Evolutionary conservation across 37 sponge, comb jelly and placozoan species (phyloP).

Genomic region (Lycopodina hypogea): DNA sequence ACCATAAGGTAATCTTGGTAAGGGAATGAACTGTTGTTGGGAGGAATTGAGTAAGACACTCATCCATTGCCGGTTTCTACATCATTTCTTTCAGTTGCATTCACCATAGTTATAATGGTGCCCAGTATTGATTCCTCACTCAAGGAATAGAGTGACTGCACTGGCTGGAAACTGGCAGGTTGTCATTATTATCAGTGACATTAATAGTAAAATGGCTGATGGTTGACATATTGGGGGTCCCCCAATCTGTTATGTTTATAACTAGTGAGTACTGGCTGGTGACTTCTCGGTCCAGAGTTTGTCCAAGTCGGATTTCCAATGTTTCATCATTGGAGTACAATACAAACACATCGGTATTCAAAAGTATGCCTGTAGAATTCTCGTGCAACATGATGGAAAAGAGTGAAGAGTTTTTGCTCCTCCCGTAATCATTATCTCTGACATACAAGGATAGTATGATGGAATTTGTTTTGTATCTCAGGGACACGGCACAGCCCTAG

Average conservation of each 20-base stretch:
- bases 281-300: constrained; percentile 42
- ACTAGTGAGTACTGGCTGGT: constrained; percentile 27
- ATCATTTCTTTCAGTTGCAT: constrained; percentile 34
- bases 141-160: not conserved
- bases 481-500: not conserved
- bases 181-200: constrained; percentile 48
- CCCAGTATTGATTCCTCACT: not conserved
- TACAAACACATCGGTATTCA: constrained; percentile 7
- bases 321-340: not conserved
- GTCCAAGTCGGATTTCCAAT: not conserved
- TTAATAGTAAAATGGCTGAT: constrained; percentile 13
- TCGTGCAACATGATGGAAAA: constrained; percentile 6
- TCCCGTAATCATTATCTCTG: constrained; percentile 42
- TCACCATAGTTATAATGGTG: not conserved
- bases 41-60: constrained; percentile 31
- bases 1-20: constrained; percentile 37
- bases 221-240: constrained; percentile 15
- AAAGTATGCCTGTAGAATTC: not conserved
- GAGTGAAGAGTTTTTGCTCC: not conserved
- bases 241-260: constrained; percentile 39
- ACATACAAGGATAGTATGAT: constrained; percentile 15
- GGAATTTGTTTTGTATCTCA: not conserved
- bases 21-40: constrained; percentile 7
- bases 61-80: constrained; percentile 16
- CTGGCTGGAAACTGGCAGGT: constrained; percentile 57